Conservation (phyloP, 2,797 vertebrate genomes). For the Varecia variegata region DNA sequence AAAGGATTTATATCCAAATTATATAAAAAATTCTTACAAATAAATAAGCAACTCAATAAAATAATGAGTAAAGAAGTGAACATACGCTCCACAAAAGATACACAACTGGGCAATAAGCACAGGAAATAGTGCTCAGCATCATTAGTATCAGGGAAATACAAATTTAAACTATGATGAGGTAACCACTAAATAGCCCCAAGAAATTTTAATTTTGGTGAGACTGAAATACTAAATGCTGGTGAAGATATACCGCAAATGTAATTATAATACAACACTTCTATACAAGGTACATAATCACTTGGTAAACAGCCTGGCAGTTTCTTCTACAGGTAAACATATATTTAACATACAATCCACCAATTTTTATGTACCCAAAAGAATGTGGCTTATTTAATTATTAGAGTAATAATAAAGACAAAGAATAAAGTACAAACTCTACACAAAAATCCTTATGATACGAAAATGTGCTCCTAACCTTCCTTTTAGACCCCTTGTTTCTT, state of each 20-base stretch:
- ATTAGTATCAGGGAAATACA: not conserved
- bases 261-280: not conserved
- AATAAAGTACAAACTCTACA: not conserved
- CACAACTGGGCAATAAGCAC: not conserved
- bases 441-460: slow-evolving; percentile 2
- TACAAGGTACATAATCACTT: not conserved
- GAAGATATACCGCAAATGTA: not conserved
- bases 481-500: slow-evolving; percentile 16
- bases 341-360: not conserved
- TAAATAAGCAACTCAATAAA: not conserved
- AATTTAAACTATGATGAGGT: not conserved
- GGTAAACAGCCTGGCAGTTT: not conserved
- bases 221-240: not conserved
- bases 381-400: not conserved
- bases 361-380: not conserved
- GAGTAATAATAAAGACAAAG: slow-evolving; percentile 34
- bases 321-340: not conserved
- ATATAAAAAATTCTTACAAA: slow-evolving; percentile 6
- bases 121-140: not conserved
- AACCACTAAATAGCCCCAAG: not conserved
- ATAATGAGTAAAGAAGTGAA: not conserved
- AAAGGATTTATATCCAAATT: slow-evolving; percentile 28
- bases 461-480: not conserved
- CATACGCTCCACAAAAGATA: not conserved
- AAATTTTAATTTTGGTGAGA: slow-evolving; percentile 14